Conservation (phyloP, 2,888 invertebrate genomes). For the Oscheius myriophilus region DNA sequence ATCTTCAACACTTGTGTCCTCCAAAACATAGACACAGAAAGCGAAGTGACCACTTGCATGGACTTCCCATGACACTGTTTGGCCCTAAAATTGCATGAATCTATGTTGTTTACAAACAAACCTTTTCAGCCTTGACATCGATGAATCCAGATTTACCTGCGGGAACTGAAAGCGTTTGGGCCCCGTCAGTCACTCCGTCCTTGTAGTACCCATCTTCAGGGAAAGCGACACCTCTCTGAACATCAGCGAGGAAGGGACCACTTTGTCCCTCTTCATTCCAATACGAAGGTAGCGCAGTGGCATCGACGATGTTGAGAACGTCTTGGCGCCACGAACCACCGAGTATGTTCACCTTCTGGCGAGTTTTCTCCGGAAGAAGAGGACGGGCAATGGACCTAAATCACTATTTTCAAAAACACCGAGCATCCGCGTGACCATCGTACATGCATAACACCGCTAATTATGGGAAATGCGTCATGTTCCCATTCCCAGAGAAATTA, state of each 20-base stretch:
- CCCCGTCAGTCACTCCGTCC: slow-evolving; percentile 40
- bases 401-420: slow-evolving; percentile 4
- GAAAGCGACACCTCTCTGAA: slow-evolving; percentile 60
- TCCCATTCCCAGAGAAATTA: neutral
- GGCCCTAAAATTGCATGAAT: slow-evolving; percentile 43
- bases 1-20: slow-evolving; percentile 42
- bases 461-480: neutral
- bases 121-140: slow-evolving; percentile 57
- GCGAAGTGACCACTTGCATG: slow-evolving; percentile 67
- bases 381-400: slow-evolving; percentile 64
- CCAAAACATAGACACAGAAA: slow-evolving; percentile 60
- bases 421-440: neutral
- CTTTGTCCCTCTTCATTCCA: slow-evolving; percentile 65
- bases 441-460: neutral
- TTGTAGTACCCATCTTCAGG: slow-evolving; percentile 58
- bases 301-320: slow-evolving; percentile 60
- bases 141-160: slow-evolving; percentile 61
- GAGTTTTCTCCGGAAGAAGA: slow-evolving; percentile 64
- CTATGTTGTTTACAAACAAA: slow-evolving; percentile 1
- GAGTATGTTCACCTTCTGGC: slow-evolving; percentile 64
- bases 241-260: slow-evolving; percentile 58
- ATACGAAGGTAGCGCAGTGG: slow-evolving; percentile 61
- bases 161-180: slow-evolving; percentile 47
- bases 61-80: slow-evolving; percentile 58
- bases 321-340: slow-evolving; percentile 59